phyloP scores from a whole-genome alignment of 2,888 invertebrate genomes.

The Tipula unca region DNA sequence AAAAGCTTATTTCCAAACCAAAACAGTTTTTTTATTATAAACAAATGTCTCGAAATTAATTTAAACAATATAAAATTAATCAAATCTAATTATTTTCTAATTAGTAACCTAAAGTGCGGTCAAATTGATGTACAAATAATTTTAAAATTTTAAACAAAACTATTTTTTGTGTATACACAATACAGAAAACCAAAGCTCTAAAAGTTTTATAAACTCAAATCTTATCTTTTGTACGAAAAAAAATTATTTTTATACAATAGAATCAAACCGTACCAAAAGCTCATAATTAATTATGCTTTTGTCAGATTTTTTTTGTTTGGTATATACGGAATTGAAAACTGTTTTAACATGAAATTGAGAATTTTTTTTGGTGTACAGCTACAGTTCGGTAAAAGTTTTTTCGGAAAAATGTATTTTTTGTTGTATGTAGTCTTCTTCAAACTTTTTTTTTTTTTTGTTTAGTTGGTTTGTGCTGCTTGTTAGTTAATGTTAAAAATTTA shows the following conservation, averaged over 20 bases:
- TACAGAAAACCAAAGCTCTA: not conserved
- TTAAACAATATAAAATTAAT: not conserved
- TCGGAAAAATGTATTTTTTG: not conserved
- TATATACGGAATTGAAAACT: not conserved
- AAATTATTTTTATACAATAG: not conserved
- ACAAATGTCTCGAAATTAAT: not conserved
- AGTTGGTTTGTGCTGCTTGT: not conserved
- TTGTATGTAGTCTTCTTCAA: not conserved
- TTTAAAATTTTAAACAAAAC: not conserved
- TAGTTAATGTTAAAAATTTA: not conserved
- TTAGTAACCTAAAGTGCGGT: not conserved
- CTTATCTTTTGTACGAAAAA: not conserved
- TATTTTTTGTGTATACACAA: too few relatives aligned
- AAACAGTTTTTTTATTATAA: not conserved
- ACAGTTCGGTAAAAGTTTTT: not conserved
- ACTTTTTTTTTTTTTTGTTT: not conserved
- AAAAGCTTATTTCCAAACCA: not conserved
- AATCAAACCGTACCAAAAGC: not conserved
- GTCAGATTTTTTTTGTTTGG: not conserved
- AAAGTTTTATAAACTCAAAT: not conserved
- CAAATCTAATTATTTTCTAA: not conserved
- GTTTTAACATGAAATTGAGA: not conserved
- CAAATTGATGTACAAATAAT: not conserved
- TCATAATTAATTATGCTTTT: conserved; percentile 14
- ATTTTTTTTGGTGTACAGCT: not conserved